A percentile compares a stretch with the other conserved stretches of the same genome.
phyloP scores from a whole-genome alignment of 2,888 invertebrate genomes.

The Limnephilus marmoratus region DNA sequence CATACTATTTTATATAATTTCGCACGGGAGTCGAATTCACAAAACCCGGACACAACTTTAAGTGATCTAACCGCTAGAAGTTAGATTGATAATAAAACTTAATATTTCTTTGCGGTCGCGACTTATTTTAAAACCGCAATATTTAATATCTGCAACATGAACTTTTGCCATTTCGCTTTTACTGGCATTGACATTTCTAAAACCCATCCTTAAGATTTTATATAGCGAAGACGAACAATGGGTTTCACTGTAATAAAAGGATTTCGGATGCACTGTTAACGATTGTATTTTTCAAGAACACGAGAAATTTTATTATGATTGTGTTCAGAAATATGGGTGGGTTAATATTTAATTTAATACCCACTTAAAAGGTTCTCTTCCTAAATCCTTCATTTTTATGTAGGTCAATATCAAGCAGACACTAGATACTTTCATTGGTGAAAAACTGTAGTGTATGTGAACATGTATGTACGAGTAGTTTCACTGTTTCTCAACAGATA shows the following conservation, averaged over 20 bases:
- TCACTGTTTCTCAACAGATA: too few relatives aligned
- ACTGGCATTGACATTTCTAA: not conserved
- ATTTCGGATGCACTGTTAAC: not conserved
- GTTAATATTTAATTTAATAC: not conserved
- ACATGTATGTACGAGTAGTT: too few relatives aligned
- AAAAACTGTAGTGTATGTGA: too few relatives aligned
- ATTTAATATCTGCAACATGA: not conserved
- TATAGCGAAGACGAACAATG: not conserved
- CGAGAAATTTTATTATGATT: not conserved
- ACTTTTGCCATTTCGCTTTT: not conserved
- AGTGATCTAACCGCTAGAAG: not conserved
- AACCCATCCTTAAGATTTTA: not conserved
- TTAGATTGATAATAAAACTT: not conserved
- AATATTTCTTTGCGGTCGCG: not conserved
- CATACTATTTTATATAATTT: too few relatives aligned
- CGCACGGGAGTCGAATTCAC: not conserved
- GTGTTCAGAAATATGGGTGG: not conserved
- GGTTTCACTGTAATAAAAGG: not conserved
- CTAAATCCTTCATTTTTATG: not conserved
- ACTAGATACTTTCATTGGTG: not conserved
- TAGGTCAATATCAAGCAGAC: not conserved
- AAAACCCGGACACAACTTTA: not conserved
- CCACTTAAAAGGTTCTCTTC: not conserved
- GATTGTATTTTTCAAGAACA: not conserved
- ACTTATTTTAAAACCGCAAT: not conserved